These are phyloP conservation scores for Enteromius mattozi DNA, from an alignment of 2,797 vertebrate genomes.

Conservation along the genomic window DNA sequence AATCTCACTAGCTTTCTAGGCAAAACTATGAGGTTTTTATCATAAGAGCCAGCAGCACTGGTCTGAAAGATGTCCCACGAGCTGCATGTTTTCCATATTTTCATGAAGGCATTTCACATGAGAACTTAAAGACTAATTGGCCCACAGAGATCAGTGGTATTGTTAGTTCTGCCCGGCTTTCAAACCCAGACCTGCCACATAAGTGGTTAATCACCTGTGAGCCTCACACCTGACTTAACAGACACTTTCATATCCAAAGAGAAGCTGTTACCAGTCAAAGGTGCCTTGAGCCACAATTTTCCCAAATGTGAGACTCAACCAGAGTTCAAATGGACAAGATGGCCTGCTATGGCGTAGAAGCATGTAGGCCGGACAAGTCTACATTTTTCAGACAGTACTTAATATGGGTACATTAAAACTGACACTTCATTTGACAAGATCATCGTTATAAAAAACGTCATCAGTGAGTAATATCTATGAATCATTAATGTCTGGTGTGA, in stretches of 20 bases:
- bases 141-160: slow-evolving; percentile 78
- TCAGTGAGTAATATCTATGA: neutral
- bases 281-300: slow-evolving; percentile 46
- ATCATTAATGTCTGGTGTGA: neutral
- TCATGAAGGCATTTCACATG: slow-evolving; percentile 73
- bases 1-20: slow-evolving; percentile 66
- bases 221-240: slow-evolving; percentile 80
- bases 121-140: slow-evolving; percentile 83
- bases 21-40: slow-evolving; percentile 73
- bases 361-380: neutral
- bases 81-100: slow-evolving; percentile 67
- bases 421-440: slow-evolving; percentile 10
- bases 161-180: slow-evolving; percentile 82
- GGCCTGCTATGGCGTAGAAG: neutral
- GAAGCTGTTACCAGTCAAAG: slow-evolving; percentile 59
- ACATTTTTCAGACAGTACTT: slow-evolving; percentile 1
- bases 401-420: neutral
- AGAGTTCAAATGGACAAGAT: neutral
- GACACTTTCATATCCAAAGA: slow-evolving; percentile 70
- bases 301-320: slow-evolving; percentile 13
- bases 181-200: slow-evolving; percentile 74
- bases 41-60: slow-evolving; percentile 75
- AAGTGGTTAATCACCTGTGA: slow-evolving; percentile 78
- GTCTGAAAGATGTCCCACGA: slow-evolving; percentile 76
- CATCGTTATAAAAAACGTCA: neutral